Base-by-base conservation (phyloP, 1,140 invertebrate species). In the Pygmarrhopalites habei region DNA sequence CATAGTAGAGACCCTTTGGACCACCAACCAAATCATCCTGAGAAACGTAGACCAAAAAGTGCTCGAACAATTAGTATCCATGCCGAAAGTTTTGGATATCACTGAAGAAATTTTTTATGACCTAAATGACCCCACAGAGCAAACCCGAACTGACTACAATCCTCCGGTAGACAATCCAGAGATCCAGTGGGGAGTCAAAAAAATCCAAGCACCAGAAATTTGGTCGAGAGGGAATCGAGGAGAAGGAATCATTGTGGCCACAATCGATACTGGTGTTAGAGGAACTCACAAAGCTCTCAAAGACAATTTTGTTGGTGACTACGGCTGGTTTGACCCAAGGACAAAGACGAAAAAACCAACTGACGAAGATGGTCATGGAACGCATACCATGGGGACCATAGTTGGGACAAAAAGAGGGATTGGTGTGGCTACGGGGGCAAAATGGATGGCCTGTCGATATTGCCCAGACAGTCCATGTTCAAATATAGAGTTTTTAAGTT, bases 251-350 rank as follows among this genome's bases (percentile, higher is more conserved):
- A n/a, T 49, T 21, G 23, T 52, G 21, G 58, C 5, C 2, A 52
- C 47, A 12, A 25, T 60, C 17, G 58, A 60, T 28, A 60, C 58
- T n/a, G n/a, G n/a, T n/a, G n/a, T n/a, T n/a, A n/a, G n/a, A n/a
- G n/a, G n/a, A n/a, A n/a, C n/a, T n/a, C n/a, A n/a, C n/a, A n/a
- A n/a, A n/a, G n/a, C n/a, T n/a, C n/a, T n/a, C n/a, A n/a, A n/a
- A n/a, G n/a, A n/a, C 21, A 52, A 52, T 21, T 60, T 51, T 23
- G 23, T 23, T 4, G 58, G 58, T 14, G 14, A 44, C 5, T 59
- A 46, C n/a, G 57, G 57, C 2, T 59, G 57, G 57, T 59, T 21
- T 25, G 57, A 59, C n/a, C n/a, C n/a, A n/a, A n/a, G n/a, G n/a
- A n/a, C n/a, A n/a, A n/a, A n/a, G n/a, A n/a, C n/a, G n/a, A n/a